These are phyloP conservation scores for Trachemys scripta DNA, from an alignment of 2,113 vertebrate genomes.

Conservation along the genomic window DNA sequence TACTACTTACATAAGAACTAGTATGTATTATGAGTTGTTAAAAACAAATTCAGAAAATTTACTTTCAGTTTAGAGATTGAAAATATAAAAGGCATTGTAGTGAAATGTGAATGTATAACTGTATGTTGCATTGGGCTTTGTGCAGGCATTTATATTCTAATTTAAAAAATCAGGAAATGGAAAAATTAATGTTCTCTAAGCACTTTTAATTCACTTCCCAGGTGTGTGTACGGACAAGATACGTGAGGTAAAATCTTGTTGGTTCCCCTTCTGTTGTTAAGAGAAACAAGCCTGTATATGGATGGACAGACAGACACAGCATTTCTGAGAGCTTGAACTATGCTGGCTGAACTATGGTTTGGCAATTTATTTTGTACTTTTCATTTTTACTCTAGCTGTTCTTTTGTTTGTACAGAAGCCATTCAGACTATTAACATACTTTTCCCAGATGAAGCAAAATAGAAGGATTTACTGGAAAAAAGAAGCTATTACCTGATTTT, in stretches of 20 bases:
- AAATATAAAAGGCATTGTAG: background rate
- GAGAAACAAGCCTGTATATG: background rate
- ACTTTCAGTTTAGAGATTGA: background rate
- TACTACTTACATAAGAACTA: background rate
- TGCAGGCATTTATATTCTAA: fast-evolving
- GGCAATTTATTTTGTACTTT: background rate
- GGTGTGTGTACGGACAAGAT: background rate
- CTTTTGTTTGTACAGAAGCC: background rate
- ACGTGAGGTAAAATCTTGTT: background rate
- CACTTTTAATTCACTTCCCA: background rate
- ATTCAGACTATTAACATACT: background rate
- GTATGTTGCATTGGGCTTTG: fast-evolving
- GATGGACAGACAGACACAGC: background rate
- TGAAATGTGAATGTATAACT: background rate
- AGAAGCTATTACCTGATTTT: background rate
- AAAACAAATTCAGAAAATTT: background rate
- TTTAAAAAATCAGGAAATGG: background rate
- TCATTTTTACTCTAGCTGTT: background rate
- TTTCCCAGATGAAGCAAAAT: background rate
- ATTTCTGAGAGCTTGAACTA: background rate
- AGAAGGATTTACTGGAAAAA: background rate
- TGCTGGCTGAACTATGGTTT: background rate
- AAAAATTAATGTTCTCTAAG: background rate
- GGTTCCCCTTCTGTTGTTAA: background rate
- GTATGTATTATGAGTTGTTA: background rate